Evolutionary conservation across 2,113 vertebrate genomes (phyloP).

Genomic region (Proteles cristata): DNA sequence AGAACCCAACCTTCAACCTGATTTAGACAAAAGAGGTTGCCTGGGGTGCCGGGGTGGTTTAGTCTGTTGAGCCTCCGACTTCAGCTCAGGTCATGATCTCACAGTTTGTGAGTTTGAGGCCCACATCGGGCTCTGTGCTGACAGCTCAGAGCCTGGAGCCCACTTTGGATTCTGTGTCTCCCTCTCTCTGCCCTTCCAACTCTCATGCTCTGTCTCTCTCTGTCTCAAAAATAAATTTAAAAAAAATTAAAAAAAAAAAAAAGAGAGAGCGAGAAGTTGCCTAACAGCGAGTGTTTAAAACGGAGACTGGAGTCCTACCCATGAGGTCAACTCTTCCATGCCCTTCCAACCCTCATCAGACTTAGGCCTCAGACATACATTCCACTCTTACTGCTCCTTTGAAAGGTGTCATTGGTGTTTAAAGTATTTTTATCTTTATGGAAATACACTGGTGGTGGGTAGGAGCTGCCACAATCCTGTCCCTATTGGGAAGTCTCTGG

Average conservation of each 20-base stretch:
- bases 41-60: too few species aligned
- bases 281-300: neutral
- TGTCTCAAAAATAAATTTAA: too few species aligned
- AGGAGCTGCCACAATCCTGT: neutral
- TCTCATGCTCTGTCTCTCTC: too few species aligned
- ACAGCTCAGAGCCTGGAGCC: too few species aligned
- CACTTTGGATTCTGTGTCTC: too few species aligned
- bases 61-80: too few species aligned
- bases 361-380: neutral
- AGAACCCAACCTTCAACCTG: neutral
- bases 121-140: too few species aligned
- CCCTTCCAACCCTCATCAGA: neutral
- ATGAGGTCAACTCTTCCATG: neutral
- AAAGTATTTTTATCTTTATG: neutral
- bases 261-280: too few species aligned
- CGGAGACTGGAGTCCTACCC: neutral
- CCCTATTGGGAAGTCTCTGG: neutral
- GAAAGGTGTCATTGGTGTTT: neutral
- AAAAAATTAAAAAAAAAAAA: too few species aligned
- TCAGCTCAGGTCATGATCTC: too few species aligned
- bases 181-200: too few species aligned
- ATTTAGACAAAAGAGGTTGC: neutral
- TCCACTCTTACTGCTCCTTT: neutral
- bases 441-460: neutral
- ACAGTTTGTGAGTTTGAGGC: too few species aligned